Evolutionary conservation across 1,140 invertebrate species (phyloP).

Genomic region (Mactra quadrangularis): DNA sequence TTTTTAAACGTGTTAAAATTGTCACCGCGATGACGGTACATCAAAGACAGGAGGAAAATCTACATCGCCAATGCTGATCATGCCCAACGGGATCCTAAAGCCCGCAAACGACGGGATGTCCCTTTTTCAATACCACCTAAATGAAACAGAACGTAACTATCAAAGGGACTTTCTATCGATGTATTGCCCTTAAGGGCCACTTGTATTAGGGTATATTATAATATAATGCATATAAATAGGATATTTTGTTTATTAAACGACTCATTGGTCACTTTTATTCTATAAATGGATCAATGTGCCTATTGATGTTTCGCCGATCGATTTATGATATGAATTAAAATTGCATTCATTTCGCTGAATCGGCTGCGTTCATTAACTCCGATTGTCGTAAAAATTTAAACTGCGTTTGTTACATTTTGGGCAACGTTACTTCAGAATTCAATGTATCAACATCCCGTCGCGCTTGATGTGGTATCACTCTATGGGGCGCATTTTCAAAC

Average conservation of each 20-base stretch:
- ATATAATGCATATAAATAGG: slow-evolving; percentile 62
- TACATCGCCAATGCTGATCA: slow-evolving; percentile 28
- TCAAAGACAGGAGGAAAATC: slow-evolving; percentile 41
- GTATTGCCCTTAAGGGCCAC: slow-evolving; percentile 47
- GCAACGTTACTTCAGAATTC: too few species aligned
- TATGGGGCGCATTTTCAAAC: too few species aligned
- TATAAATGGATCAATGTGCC: slow-evolving; percentile 24
- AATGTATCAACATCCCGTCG: too few species aligned
- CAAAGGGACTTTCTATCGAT: slow-evolving; percentile 35
- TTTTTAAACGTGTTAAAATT: slow-evolving; percentile 36
- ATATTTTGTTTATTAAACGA: slow-evolving; percentile 52
- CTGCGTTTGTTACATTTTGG: too few species aligned
- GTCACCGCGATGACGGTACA: slow-evolving; percentile 21
- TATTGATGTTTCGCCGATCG: slow-evolving; percentile 5
- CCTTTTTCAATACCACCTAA: slow-evolving; percentile 46
- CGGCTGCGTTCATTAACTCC: too few species aligned
- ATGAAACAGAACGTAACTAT: slow-evolving; percentile 24
- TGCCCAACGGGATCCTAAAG: background rate
- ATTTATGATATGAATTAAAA: slow-evolving; percentile 35
- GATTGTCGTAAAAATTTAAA: too few species aligned
- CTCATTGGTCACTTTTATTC: slow-evolving; percentile 43
- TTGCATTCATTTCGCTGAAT: slow-evolving; percentile 20
- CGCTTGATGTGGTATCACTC: too few species aligned
- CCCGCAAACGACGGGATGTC: slow-evolving; percentile 18
- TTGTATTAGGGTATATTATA: slow-evolving; percentile 57